Evolutionary conservation across 2,113 vertebrate genomes (phyloP), one percentile per base, ranked within the genome.

Genomic region (Myotis yumanensis): DNA sequence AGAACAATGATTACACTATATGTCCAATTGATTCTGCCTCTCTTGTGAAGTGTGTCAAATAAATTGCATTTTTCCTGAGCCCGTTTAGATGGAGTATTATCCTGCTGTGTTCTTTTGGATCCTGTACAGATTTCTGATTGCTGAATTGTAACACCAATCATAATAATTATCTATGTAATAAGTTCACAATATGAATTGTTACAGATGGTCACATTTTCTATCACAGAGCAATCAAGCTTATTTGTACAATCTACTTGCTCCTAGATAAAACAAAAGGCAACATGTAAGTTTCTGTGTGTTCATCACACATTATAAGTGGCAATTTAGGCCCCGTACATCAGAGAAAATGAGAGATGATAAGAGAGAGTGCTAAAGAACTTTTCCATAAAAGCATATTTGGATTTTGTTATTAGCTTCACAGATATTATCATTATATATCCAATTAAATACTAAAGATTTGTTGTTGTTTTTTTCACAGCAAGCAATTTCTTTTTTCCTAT

Each of bases 191-290:
- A 96, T 90, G 96, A 97, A 95, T 90, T 97, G 91, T 94, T 97
- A 96, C 89, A 96, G 86, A 89, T 97, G 93, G 96, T 90, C 96
- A 96, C 86, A 94, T 88, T 96, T 96, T 96, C 30, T 57, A 96
- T 96, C 95, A 96, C 94, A 96, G 96, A 90, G 94, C 95, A 97
- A 97, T 97, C 96, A 97, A 94, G 94, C 93, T 97, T 97, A 94
- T 96, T 97, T 97, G 93, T 91, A 95, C 46, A 87, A 97, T 92
- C 90, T 91, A 95, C 95, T 91, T 72, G 64, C 83, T 97, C 48
- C 91, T 75, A 91, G 89, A 97, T 97, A 96, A 96, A 97, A 94
- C 90, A 97, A 96, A 97, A 97, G 22, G 72, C 92, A 95, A 76
- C 94, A 90, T 57, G 54, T 75, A 51, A 94, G 77, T 97, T 95